Percentiles rank a stretch among this genome's conserved stretches.
These are phyloP conservation scores for Dipodomys merriami DNA, from an alignment of 2,113 vertebrate species.

Conservation along the genomic window DNA sequence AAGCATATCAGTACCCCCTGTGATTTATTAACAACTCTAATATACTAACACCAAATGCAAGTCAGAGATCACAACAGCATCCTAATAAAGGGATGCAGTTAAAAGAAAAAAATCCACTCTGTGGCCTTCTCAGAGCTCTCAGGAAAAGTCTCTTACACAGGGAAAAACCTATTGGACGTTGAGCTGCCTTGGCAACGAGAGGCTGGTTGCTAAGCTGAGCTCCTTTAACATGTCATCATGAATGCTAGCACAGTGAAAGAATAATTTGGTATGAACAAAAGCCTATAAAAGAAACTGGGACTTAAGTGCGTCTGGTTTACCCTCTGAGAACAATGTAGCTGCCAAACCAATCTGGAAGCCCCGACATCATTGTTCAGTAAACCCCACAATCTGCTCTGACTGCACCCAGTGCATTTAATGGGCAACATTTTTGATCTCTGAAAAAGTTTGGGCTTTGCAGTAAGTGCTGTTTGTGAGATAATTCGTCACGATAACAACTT, in stretches of 20 bases:
- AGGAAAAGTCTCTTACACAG: constrained; percentile 85
- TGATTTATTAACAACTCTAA: constrained; percentile 87
- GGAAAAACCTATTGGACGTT: constrained; percentile 88
- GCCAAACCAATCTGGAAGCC: constrained; percentile 95
- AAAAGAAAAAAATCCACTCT: constrained; percentile 80
- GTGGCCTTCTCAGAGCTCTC: constrained; percentile 79
- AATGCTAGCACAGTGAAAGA: constrained; percentile 94
- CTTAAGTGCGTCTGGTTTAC: constrained; percentile 94
- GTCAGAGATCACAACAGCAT: constrained; percentile 85
- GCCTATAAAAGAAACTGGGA: constrained; percentile 88
- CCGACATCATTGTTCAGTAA: constrained; percentile 92
- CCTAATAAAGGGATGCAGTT: constrained; percentile 86
- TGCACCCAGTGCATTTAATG: constrained; percentile 89
- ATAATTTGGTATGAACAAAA: constrained; percentile 96
- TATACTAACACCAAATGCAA: constrained; percentile 80
- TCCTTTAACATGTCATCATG: constrained; percentile 93
- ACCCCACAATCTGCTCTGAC: constrained; percentile 90
- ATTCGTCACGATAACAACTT: constrained; percentile 83
- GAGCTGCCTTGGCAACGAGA: constrained; percentile 92
- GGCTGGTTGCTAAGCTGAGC: constrained; percentile 95
- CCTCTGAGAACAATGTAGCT: constrained; percentile 93
- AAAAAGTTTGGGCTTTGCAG: constrained; percentile 84
- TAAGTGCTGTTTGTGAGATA: constrained; percentile 80
- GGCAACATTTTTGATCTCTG: constrained; percentile 87
- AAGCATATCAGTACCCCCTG: constrained; percentile 75